These are phyloP conservation scores for Nannoperca obscura DNA, from an alignment of 2,797 vertebrate species.

Conservation along the genomic window DNA sequence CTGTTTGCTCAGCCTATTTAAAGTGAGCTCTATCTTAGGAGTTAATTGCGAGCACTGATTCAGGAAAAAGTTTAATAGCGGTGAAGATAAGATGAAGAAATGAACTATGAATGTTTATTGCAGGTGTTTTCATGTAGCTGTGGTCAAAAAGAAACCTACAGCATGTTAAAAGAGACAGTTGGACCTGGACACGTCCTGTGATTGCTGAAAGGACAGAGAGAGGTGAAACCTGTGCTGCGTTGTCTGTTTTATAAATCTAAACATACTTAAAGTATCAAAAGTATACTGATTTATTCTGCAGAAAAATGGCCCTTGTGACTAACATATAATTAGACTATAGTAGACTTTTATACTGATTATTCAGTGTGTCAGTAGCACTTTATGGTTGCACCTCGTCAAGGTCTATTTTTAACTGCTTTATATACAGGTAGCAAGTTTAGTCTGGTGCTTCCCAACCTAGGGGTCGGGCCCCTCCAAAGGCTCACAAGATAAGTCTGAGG, in stretches of 20 bases:
- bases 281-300: no score
- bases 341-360: no score
- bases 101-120: not conserved
- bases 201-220: no score
- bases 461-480: not conserved
- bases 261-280: no score
- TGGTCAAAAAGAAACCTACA: not conserved
- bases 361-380: not conserved
- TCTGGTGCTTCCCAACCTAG: no score
- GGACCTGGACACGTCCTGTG: no score
- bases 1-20: constrained; percentile 69
- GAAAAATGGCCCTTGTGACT: no score
- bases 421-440: no score
- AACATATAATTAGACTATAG: no score
- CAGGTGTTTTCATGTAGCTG: not conserved
- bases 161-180: not conserved
- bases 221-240: no score
- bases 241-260: no score
- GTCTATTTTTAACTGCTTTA: not conserved
- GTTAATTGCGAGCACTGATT: constrained; percentile 45
- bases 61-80: constrained; percentile 14
- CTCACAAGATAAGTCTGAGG: not conserved
- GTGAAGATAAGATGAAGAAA: constrained; percentile 12
- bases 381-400: not conserved
- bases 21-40: constrained; percentile 61